Percentiles rank a stretch among this genome's conserved stretches.
Conservation (phyloP, 2,888 invertebrate genomes). For the Heterodera filipjevi region DNA sequence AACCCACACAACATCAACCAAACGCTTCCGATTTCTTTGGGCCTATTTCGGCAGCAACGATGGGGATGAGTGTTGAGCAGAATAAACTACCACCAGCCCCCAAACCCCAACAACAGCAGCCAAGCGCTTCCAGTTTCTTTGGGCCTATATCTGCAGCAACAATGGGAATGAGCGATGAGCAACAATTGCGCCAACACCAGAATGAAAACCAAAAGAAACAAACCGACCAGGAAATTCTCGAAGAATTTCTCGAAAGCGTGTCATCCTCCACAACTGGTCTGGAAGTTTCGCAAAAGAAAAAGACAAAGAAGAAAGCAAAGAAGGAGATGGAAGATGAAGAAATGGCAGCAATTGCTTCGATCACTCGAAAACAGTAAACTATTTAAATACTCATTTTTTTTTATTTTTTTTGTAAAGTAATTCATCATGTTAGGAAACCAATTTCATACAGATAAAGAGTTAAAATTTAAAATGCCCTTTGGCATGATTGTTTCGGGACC, state of each 20-base stretch:
- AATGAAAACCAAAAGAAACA: neutral
- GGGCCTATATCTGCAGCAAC: neutral
- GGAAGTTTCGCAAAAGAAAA: neutral
- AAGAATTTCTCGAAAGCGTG: slow-evolving; percentile 7
- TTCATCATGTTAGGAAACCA: neutral
- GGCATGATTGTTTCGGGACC: slow-evolving; percentile 12
- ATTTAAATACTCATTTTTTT: neutral
- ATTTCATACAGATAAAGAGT: neutral
- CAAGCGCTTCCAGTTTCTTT: neutral
- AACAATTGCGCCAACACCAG: neutral
- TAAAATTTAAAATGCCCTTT: slow-evolving; percentile 15
- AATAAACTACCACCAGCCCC: too few relatives aligned
- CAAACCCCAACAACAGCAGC: neutral
- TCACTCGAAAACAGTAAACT: neutral
- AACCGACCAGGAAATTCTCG: slow-evolving; percentile 3
- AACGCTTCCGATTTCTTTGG: neutral
- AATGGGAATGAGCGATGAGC: neutral
- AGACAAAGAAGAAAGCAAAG: neutral
- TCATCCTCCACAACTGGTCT: neutral
- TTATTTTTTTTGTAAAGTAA: neutral
- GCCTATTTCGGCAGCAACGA: neutral
- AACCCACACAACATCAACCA: neutral
- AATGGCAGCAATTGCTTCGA: neutral
- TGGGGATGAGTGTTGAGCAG: too few relatives aligned
- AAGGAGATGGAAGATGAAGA: neutral